phyloP scores from a whole-genome alignment of 2,113 vertebrate species.

The Cryptotis parvus region DNA sequence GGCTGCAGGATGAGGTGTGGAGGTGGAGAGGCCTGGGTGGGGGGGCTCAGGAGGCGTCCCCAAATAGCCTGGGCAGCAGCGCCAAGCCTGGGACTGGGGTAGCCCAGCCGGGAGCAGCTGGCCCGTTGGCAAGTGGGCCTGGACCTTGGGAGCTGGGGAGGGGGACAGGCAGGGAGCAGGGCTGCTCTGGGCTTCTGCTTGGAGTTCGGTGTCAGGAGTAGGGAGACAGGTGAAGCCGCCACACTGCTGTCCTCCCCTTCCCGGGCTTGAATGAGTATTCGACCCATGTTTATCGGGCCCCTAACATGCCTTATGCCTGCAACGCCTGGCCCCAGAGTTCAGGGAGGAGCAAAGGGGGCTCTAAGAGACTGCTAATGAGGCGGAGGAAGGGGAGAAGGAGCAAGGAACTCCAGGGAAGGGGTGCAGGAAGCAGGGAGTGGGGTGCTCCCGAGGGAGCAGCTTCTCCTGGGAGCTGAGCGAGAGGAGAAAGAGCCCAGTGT shows the following conservation, averaged over 20 bases:
- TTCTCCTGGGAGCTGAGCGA: not conserved
- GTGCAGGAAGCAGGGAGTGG: not conserved
- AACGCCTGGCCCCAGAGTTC: not conserved
- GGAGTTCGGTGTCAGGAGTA: not conserved
- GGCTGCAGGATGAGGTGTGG: constrained; percentile 52
- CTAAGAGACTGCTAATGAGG: not conserved
- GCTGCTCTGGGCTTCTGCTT: not conserved
- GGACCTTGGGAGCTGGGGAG: constrained; percentile 47
- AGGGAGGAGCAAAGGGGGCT: not conserved
- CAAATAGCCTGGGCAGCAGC: constrained; percentile 64
- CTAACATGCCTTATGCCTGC: not conserved
- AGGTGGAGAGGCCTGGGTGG: not conserved
- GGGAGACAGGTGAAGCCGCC: not conserved
- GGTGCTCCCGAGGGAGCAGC: not conserved
- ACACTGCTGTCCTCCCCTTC: too few relatives aligned
- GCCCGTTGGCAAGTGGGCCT: not conserved
- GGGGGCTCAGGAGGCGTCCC: constrained; percentile 65
- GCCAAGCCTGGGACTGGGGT: not conserved
- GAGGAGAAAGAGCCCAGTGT: constrained; percentile 36
- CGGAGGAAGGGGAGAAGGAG: not conserved
- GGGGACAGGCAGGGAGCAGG: not conserved
- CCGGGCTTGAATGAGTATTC: not conserved
- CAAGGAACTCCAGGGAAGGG: not conserved
- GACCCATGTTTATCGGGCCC: not conserved
- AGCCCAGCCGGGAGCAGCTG: not conserved